Conservation (phyloP, 2,888 invertebrate genomes). For the Drosophila emarginata region DNA sequence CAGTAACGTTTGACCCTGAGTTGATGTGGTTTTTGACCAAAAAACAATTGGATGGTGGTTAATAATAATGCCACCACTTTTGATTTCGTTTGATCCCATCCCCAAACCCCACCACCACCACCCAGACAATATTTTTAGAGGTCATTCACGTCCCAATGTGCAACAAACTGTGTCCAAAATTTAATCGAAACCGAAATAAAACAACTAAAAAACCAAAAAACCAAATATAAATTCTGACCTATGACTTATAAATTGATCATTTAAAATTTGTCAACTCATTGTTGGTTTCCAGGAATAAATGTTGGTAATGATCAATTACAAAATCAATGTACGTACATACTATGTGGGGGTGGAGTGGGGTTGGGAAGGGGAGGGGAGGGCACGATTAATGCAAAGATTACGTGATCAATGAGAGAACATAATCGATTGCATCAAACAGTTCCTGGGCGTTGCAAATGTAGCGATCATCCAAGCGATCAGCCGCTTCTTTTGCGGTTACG, state of each 20-base stretch:
- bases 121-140: conserved; percentile 55
- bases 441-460: conserved; percentile 64
- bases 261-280: conserved; percentile 38
- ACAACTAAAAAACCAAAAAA: background rate
- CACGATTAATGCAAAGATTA: conserved; percentile 57
- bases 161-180: conserved; percentile 66
- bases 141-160: conserved; percentile 67
- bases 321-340: conserved; percentile 29
- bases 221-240: conserved; percentile 38
- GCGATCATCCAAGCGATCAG: conserved; percentile 16
- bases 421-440: conserved; percentile 60
- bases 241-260: conserved; percentile 27
- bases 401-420: conserved; percentile 57
- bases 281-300: conserved; percentile 42
- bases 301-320: conserved; percentile 48
- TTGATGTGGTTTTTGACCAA: conserved; percentile 45
- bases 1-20: conserved; percentile 67
- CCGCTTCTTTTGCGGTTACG: conserved; percentile 34
- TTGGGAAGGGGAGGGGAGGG: background rate
- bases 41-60: conserved; percentile 39
- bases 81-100: conserved; percentile 50
- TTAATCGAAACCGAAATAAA: background rate
- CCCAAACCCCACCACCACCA: conserved; percentile 3
- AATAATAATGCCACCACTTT: conserved; percentile 42
- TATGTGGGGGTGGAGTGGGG: background rate